Evolutionary conservation across 2,888 invertebrate species (phyloP), one percentile per base, ranked within the genome.

Genomic region (Hyposoter didymator): DNA sequence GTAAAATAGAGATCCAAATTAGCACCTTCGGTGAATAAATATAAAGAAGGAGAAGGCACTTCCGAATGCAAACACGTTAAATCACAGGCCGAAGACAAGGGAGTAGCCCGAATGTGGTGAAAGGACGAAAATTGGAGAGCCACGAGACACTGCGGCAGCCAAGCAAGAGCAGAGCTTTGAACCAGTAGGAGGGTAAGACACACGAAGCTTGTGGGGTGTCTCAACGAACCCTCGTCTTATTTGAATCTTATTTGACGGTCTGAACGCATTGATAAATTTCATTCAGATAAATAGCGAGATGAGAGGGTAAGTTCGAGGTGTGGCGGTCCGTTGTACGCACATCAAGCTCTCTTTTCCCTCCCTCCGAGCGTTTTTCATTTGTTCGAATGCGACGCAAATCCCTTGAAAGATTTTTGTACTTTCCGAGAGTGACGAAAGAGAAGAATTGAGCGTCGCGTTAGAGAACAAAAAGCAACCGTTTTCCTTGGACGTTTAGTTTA

Each of bases 231-330:
- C 87, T 87, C 88, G 87, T 89, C 89, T 90, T 89, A 90, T 90
- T 90, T 89, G 90, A 91, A 91, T 91, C 91, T 91, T 89, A 91
- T 91, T 90, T 90, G 90, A 90, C 90, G 89, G 87, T 73, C 83
- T 76, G 85, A 81, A 87, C 87, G 88, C 89, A 88, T 89, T 91
- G 91, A 91, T 90, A 91, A 91, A 91, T 91, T 91, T 90, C 90
- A 91, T 91, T 91, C 87, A 87, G 89, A 89, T 91, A 90, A 91
- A 91, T 89, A 88, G 88, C 85, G 84, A 81, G 73, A 72, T 80
- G 76, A 72, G 88, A 84, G 74, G 85, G 78, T 86, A 74, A 83
- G 87, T 87, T 83, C 88, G 89, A 90, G 88, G 88, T 85, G 90
- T 90, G 90, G 89, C 84, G 86, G 89, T 82, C 85, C 90, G 89